Conservation (phyloP, 2,797 vertebrate species). For the Clarias platycephalus region DNA sequence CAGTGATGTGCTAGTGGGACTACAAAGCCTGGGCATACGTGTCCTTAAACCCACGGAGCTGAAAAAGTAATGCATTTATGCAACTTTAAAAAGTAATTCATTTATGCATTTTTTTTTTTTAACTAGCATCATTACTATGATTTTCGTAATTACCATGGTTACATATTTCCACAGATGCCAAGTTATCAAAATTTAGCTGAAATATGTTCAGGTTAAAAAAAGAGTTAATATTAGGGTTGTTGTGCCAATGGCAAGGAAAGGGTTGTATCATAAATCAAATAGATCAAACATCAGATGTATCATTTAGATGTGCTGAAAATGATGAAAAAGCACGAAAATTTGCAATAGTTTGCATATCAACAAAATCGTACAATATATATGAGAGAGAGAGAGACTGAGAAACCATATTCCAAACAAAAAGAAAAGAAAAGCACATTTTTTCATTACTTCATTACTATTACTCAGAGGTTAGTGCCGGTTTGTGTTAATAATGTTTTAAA, state of each 20-base stretch:
- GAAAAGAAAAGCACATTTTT: background rate
- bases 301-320: background rate
- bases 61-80: background rate
- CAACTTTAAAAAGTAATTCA: background rate
- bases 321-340: background rate
- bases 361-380: no score
- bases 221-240: background rate
- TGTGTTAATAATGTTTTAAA: background rate
- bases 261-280: background rate
- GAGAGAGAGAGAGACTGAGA: no score
- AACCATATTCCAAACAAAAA: background rate
- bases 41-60: conserved; percentile 8
- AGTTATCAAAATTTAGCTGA: background rate
- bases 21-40: background rate
- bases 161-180: background rate
- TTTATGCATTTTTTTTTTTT: background rate
- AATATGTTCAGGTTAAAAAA: background rate
- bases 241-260: background rate
- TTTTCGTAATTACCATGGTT: no score
- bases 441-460: background rate
- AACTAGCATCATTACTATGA: background rate
- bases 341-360: no score
- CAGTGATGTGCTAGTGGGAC: conserved; percentile 7
- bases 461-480: background rate
- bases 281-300: background rate